These are phyloP conservation scores for Polyergus mexicanus DNA, from an alignment of 1,140 invertebrate species.

Conservation along the genomic window DNA sequence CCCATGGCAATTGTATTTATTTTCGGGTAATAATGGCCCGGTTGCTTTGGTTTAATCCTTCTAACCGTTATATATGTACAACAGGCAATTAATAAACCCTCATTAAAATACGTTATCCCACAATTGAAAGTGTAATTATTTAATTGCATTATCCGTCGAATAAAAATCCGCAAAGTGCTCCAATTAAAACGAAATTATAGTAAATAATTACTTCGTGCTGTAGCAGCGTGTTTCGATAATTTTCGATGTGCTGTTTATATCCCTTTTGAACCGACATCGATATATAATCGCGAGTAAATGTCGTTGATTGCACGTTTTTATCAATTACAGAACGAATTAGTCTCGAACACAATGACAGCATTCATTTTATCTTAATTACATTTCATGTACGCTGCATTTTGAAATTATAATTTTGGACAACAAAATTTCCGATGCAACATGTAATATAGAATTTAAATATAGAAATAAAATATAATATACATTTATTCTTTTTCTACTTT, in stretches of 20 bases:
- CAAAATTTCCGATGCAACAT: not conserved
- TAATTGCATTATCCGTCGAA: not conserved
- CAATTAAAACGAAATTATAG: constrained; percentile 47
- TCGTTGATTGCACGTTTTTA: constrained; percentile 36
- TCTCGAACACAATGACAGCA: not conserved
- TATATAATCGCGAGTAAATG: constrained; percentile 32
- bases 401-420: constrained; percentile 20
- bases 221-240: constrained; percentile 34
- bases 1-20: not conserved
- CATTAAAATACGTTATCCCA: constrained; percentile 5
- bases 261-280: not conserved
- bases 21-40: not conserved
- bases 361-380: constrained; percentile 36
- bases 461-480: not conserved
- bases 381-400: not conserved
- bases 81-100: constrained; percentile 49
- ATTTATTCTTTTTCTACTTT: not conserved
- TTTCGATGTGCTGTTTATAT: constrained; percentile 31
- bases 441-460: not conserved
- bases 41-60: constrained; percentile 21
- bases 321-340: constrained; percentile 41
- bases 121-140: constrained; percentile 58
- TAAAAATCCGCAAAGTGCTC: constrained; percentile 47
- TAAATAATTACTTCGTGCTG: constrained; percentile 38
- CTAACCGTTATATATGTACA: constrained; percentile 9